Base-by-base conservation (phyloP, 2,888 invertebrate species). In the Eupithecia subfuscata region DNA sequence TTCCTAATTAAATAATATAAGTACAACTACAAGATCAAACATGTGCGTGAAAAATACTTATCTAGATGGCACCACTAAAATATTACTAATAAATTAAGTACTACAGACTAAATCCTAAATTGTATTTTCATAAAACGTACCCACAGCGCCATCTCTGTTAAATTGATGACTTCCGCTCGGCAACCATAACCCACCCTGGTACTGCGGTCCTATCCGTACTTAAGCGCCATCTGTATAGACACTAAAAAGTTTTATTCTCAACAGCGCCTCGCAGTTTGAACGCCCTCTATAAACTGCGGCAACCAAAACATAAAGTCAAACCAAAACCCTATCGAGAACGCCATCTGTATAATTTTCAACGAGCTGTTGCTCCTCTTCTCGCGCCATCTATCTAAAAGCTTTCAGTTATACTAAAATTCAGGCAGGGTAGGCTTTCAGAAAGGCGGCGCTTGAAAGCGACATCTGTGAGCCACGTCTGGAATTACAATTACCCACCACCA, bases 341-440 rank as follows among this genome's bases (percentile, higher is more conserved):
- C 71, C 56, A 72, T 68, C 68, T 68, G 22, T 40, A 22, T 3
- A 14, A 25, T 60, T 48, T 45, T 64, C 8, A n/a, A 40, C 11
- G 1, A 71, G 5, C 22, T 60, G 12, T 60, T 0, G 6, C 60
- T 11, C 2, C 37, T 60, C 22, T 2, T 56, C 56, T 48, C 45
- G 43, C 73, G 73, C 70, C 76, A 76, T 76, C 76, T 76, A 63
- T 63, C 40, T 11, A 40, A 67, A 67, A 56, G 56, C 16, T 43
- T 18, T 5, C 37, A 1, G 14, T 22, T n/a, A 11, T 11, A 37
- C 12, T 64, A 25, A 48, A 43, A 43, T 64, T 69, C 63, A 64
- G 63, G 18, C 25, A 43, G 11, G 18, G 5, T 22, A 37, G 16
- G 56, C 16, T 68, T 67, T 65, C 52, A 43, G 30, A 75, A 68